A percentile compares a stretch with the other conserved stretches of the same genome.
Conservation (phyloP, 2,113 vertebrate species). For the Pseudopipra pipra region DNA sequence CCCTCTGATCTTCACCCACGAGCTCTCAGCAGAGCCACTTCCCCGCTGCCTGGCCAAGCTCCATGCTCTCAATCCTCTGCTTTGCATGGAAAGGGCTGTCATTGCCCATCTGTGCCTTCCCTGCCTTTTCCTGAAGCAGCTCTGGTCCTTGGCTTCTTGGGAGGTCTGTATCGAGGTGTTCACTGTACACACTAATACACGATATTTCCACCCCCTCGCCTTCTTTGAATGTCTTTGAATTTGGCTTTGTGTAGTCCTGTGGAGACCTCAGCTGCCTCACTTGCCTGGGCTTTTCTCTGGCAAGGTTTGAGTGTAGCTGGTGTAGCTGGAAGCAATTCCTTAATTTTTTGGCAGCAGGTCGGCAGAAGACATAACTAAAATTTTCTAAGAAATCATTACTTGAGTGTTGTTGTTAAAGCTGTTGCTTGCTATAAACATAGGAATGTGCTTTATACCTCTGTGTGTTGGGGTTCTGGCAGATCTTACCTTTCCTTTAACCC, state of each 20-base stretch:
- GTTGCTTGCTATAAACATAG: background rate
- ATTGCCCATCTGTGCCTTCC: background rate
- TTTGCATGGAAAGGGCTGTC: background rate
- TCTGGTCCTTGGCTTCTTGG: background rate
- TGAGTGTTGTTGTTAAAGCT: background rate
- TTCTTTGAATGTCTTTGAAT: background rate
- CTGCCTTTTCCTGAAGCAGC: background rate
- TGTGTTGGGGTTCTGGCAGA: background rate
- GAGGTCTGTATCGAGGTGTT: background rate
- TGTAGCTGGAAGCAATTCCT: background rate
- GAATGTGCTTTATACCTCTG: background rate
- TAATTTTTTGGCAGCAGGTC: background rate
- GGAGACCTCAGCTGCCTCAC: background rate
- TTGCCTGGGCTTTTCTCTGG: background rate
- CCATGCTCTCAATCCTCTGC: background rate
- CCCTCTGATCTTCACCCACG: background rate
- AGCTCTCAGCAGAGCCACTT: background rate
- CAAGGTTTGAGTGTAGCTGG: background rate
- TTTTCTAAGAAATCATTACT: background rate
- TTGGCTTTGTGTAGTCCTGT: background rate
- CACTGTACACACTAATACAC: rapidly evolving
- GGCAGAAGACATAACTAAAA: background rate
- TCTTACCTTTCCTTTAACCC: background rate
- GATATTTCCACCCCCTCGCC: background rate
- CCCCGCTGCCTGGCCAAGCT: background rate